phyloP scores from a whole-genome alignment of 2,797 vertebrate species.

The Anomalospiza imberbis region DNA sequence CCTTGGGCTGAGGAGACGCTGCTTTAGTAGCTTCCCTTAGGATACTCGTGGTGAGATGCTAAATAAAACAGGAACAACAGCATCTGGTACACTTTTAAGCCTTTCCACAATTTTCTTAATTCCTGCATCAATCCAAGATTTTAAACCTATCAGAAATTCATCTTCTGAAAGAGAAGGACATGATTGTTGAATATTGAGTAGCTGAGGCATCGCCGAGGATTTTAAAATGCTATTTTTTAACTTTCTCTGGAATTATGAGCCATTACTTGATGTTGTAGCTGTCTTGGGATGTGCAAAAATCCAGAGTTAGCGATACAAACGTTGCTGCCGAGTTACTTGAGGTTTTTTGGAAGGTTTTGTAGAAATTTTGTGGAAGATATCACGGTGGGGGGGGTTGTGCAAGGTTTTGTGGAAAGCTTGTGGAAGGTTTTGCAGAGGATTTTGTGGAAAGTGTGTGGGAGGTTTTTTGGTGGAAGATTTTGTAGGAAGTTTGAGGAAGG shows the following conservation, averaged over 20 bases:
- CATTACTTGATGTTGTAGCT: background rate
- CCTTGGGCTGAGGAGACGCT: fast-evolving
- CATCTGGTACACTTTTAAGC: background rate
- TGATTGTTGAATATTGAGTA: background rate
- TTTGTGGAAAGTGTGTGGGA: background rate
- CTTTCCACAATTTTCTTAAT: background rate
- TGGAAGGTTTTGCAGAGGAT: background rate
- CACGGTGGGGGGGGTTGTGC: background rate
- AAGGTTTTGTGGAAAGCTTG: too few relatives aligned
- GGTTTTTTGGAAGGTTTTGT: background rate
- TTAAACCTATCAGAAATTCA: background rate
- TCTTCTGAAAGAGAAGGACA: background rate
- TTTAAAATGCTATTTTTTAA: background rate
- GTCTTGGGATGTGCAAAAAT: background rate
- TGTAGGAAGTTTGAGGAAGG: too few relatives aligned
- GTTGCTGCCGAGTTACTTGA: fast-evolving
- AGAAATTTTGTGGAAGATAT: background rate
- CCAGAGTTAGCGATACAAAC: background rate
- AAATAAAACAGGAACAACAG: background rate
- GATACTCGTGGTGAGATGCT: background rate
- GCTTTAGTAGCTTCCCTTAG: background rate
- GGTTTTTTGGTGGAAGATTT: background rate
- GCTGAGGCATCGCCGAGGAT: fast-evolving
- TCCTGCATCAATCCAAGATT: background rate
- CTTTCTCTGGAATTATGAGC: background rate